Evolutionary conservation across 2,888 invertebrate species (phyloP), one percentile per base, ranked within the genome.

Genomic region (Apotomis capreana): DNA sequence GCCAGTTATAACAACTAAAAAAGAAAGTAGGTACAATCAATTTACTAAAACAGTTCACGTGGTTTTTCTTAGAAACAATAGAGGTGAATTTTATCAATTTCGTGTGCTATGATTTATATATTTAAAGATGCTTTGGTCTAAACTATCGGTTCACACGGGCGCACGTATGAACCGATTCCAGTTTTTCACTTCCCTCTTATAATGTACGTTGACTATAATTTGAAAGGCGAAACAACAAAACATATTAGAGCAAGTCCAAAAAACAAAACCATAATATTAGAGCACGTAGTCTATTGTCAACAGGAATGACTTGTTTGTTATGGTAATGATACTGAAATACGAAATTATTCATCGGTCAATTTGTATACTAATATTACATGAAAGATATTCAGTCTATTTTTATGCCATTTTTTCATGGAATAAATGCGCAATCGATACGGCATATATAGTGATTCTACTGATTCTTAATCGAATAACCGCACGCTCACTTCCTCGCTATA

Each of bases 271-370:
- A 2, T 26, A 26, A 26, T 26, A 26, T 26, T 75, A 70, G 77
- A 77, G 75, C 79, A 79, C 82, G 55, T 64, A 64, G 88, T 84
- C 87, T 89, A 90, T 91, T 92, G 92, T 91, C 91, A 89, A 84
- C 88, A 85, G 86, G 87, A 90, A 91, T 90, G 90, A 85, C 0
- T 40, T 40, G 40, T 0, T 40, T 40, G 40, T 6, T 40, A 40
- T 5, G 6, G 40, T 40, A 5, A 40, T 40, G 15, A 26, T 40
- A 40, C 40, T 3, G 40, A 6, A 4, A 40, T 40, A 6, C 5
- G 40, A 40, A 6, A 6, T 26, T 6, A 26, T 26, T 26, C 26
- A 26, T 26, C 26, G 26, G 26, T 26, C 26, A 26, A 26, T 26
- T 26, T 26, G 26, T 26, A 26, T 26, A 26, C 26, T 26, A 26